Conservation (phyloP, 2,113 vertebrate genomes). For the Pomatorhinus ruficollis region DNA sequence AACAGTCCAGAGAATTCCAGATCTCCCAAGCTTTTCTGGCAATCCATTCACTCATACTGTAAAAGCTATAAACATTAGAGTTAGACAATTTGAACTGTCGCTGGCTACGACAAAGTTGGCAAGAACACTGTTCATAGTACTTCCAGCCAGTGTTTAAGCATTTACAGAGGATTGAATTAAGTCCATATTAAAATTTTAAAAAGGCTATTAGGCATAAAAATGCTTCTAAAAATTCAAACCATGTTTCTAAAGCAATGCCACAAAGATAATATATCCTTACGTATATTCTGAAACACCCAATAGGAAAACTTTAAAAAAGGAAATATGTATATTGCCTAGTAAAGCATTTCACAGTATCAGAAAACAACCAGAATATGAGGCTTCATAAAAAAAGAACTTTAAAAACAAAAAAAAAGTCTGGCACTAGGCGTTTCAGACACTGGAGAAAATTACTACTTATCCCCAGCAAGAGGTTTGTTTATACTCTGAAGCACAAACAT, state of each 20-base stretch:
- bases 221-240: neutral
- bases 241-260: neutral
- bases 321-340: neutral
- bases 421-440: neutral
- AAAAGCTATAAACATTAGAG: neutral
- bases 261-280: neutral
- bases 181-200: neutral
- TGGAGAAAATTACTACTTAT: neutral
- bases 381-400: neutral
- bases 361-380: neutral
- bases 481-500: constrained; percentile 2
- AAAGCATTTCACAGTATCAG: neutral
- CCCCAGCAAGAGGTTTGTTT: neutral
- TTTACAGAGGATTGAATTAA: neutral
- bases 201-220: neutral
- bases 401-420: neutral
- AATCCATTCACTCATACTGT: neutral
- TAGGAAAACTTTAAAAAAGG: neutral
- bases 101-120: neutral
- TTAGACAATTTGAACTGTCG: neutral
- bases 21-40: neutral
- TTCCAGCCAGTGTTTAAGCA: neutral
- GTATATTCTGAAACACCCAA: neutral
- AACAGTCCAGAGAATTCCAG: neutral
- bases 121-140: neutral